Percentiles rank a stretch among this genome's conserved stretches.
phyloP scores from a whole-genome alignment of 2,797 vertebrate genomes.

The Triplophysa bombifrons region DNA sequence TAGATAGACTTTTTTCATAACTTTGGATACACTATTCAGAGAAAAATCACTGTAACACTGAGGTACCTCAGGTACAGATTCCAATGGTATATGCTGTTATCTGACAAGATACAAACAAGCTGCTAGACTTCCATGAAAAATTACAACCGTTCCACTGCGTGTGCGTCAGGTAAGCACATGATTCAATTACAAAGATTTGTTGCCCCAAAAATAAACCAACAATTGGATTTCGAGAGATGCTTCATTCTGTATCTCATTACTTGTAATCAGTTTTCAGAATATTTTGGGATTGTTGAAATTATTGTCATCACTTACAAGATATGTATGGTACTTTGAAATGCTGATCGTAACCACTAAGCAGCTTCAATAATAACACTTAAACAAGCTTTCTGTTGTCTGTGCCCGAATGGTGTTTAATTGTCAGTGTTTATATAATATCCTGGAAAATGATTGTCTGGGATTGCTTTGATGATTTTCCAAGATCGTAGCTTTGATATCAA shows the following conservation, averaged over 20 bases:
- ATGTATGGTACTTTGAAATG: not conserved
- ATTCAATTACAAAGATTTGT: conserved; percentile 39
- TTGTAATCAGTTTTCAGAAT: conserved; percentile 13
- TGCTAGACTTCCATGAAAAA: conserved; percentile 39
- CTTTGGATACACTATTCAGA: too few species aligned
- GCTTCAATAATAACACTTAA: not conserved
- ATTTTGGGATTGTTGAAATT: conserved; percentile 5
- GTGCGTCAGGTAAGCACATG: conserved; percentile 19
- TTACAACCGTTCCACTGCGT: conserved; percentile 30
- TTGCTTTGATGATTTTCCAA: conserved; percentile 25
- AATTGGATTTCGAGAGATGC: conserved; percentile 25
- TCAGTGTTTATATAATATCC: conserved; percentile 19
- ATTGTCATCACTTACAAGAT: not conserved
- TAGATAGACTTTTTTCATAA: not conserved
- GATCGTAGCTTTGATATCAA: not conserved
- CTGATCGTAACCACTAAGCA: conserved; percentile 1
- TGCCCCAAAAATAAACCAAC: conserved; percentile 18
- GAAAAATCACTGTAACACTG: conserved; percentile 15
- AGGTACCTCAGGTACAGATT: not conserved
- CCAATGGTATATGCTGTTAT: not conserved
- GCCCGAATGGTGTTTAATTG: not conserved
- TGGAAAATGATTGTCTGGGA: conserved; percentile 29
- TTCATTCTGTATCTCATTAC: not conserved
- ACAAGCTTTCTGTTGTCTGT: not conserved
- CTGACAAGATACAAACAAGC: conserved; percentile 39